A percentile compares a stretch with the other conserved stretches of the same genome.
phyloP scores from a whole-genome alignment of 64 coral and sea anemone genomes.

The Orbicella faveolata region DNA sequence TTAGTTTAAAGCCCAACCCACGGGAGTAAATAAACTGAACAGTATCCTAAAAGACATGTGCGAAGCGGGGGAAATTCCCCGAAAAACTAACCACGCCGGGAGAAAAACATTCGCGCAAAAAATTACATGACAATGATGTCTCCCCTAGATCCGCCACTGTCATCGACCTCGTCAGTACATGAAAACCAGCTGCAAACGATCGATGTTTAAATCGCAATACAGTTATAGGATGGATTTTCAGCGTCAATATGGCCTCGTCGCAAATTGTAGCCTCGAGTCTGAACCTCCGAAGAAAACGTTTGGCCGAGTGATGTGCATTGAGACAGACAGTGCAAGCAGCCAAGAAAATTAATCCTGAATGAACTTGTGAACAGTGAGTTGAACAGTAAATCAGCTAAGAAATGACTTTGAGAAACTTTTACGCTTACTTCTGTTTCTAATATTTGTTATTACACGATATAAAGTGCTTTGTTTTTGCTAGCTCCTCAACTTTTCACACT shows the following conservation, averaged over 20 bases:
- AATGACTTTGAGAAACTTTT: not conserved
- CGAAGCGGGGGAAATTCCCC: not conserved
- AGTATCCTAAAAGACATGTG: constrained; percentile 15
- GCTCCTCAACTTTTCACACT: too few species aligned
- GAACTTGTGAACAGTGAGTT: too few species aligned
- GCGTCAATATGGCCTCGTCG: constrained; percentile 24
- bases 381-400: too few species aligned
- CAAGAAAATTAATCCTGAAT: not conserved
- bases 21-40: constrained; percentile 48
- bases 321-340: constrained; percentile 2
- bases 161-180: constrained; percentile 31
- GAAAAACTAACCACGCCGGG: constrained; percentile 24
- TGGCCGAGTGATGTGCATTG: constrained; percentile 13
- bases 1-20: constrained; percentile 19
- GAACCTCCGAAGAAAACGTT: constrained; percentile 16
- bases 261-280: not conserved
- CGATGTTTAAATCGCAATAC: constrained; percentile 41
- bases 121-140: constrained; percentile 32
- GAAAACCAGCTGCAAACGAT: constrained; percentile 50
- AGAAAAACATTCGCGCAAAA: constrained; percentile 15
- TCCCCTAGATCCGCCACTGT: constrained; percentile 16
- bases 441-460: not conserved
- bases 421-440: not conserved
- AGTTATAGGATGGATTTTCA: constrained; percentile 12
- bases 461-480: too few species aligned